phyloP scores from a whole-genome alignment of 2,888 invertebrate species.

The Tenthredo mesomela region DNA sequence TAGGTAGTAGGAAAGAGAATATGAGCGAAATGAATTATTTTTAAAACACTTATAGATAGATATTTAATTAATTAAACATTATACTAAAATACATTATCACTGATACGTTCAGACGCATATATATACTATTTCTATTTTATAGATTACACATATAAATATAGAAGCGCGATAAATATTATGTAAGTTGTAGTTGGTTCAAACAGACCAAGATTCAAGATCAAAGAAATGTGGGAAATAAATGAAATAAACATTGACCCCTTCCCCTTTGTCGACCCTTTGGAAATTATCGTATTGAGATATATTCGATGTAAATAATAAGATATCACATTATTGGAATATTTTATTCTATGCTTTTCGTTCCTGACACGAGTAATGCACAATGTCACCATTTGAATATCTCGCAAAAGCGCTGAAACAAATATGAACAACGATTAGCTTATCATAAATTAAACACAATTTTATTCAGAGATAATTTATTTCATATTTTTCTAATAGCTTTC shows the following conservation, averaged over 20 bases:
- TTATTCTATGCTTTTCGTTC: constrained; percentile 77
- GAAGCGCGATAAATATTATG: not conserved
- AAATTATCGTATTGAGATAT: not conserved
- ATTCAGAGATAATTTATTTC: not conserved
- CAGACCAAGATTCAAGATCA: not conserved
- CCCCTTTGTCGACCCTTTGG: not conserved
- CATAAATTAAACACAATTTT: not conserved
- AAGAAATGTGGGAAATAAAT: not conserved
- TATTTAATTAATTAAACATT: not conserved
- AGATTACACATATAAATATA: not conserved
- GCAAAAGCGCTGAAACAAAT: constrained; percentile 90
- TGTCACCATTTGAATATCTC: constrained; percentile 93
- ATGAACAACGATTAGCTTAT: constrained; percentile 55
- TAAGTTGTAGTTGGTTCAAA: not conserved
- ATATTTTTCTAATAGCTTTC: not conserved
- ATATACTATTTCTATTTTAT: constrained; percentile 11
- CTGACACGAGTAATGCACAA: constrained; percentile 96
- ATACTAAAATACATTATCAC: not conserved
- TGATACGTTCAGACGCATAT: constrained; percentile 2
- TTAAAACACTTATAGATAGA: not conserved
- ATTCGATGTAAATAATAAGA: constrained; percentile 16
- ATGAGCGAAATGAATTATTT: not conserved
- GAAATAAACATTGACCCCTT: not conserved
- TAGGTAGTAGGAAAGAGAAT: not conserved
- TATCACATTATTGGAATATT: not conserved